Evolutionary conservation across 2,888 invertebrate species (phyloP), one percentile per base, ranked within the genome.

Genomic region (Epirrhoe alternata): DNA sequence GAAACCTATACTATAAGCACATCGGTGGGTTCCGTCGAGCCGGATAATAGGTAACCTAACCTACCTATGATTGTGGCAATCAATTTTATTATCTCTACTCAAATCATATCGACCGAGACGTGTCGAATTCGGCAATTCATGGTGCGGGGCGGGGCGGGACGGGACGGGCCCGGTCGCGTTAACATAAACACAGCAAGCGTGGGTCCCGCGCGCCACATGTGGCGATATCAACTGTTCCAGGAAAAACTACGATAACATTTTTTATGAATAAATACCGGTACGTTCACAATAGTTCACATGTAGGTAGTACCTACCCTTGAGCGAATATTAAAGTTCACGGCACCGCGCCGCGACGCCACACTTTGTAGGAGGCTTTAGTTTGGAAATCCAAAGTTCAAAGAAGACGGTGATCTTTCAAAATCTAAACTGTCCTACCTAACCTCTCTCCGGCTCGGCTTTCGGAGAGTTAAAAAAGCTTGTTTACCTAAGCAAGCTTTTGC

Each of bases 231-330:
- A 35, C 53, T 16, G 53, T 53, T 53, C 35, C 53, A 16, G 53
- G 35, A 53, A 52, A 53, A 53, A 14, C 33, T 35, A 53, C 35
- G 53, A 53, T 53, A 53, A 53, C 53, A 33, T 14, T 53, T 52
- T 35, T 53, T 35, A 53, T 53, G 14, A 53, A 53, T 33, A 53
- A 53, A 53, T 52, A 33, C 33, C 31, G 52, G 33, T 52, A 52
- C 52, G 2, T 51, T 51, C n/a, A 51, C 51, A n/a, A 51, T n/a
- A n/a, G n/a, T n/a, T n/a, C n/a, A n/a, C n/a, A n/a, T n/a, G n/a
- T n/a, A n/a, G n/a, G 35, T 35, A 12, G 31, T 31, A 52, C 30
- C 12, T 30, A 45, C 38, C 12, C n/a, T 12, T 24, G 14, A 52
- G 33, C 51, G 30, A 30, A 30, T 12, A 51, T 30, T 30, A 51